Evolutionary conservation across 2,113 vertebrate species (phyloP).

Genomic region (Motacilla alba): DNA sequence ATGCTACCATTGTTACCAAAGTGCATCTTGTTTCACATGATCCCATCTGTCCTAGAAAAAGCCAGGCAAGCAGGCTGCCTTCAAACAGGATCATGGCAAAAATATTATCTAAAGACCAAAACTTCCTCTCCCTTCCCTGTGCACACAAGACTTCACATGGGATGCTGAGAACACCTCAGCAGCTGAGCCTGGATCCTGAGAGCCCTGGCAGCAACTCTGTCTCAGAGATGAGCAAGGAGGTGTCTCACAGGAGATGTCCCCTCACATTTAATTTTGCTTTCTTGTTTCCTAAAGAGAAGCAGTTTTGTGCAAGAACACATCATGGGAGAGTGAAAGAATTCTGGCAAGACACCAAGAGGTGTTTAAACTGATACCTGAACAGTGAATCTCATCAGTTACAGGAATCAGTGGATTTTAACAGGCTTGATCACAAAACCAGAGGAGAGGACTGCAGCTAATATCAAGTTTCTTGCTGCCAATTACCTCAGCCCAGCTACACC

Average conservation of each 20-base stretch:
- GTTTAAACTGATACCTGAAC: background rate
- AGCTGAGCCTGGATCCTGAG: background rate
- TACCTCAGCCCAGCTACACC: background rate
- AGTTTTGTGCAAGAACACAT: background rate
- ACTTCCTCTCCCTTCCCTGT: background rate
- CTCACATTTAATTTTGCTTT: background rate
- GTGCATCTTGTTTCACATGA: background rate
- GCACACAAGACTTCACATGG: background rate
- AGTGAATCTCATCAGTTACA: background rate
- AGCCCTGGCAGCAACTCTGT: background rate
- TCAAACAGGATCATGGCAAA: background rate
- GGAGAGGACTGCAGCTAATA: background rate
- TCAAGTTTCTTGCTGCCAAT: background rate
- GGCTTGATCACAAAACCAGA: background rate
- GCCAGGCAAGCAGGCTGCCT: background rate
- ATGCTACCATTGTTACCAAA: background rate
- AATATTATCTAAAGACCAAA: background rate
- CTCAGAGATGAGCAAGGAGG: background rate
- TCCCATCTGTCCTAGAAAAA: background rate
- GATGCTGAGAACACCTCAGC: background rate
- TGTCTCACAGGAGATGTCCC: background rate
- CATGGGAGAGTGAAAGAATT: background rate
- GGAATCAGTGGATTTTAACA: background rate
- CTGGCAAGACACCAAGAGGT: background rate
- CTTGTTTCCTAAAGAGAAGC: background rate